Evolutionary conservation across 2,888 invertebrate genomes (phyloP), one percentile per base, ranked within the genome.

Genomic region (Brenthis hecate): DNA sequence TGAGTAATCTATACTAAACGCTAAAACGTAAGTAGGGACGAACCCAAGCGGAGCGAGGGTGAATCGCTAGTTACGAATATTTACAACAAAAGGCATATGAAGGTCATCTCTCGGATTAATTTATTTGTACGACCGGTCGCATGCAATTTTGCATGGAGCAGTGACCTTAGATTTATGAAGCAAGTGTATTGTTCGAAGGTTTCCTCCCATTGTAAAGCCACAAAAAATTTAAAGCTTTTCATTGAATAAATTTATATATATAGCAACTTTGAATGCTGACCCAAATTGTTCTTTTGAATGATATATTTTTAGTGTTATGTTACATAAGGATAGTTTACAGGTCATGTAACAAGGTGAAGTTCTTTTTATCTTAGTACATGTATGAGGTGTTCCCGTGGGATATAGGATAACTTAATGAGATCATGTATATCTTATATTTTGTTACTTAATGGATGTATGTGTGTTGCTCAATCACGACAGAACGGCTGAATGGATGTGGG

Each of bases 101-200:
- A 70, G 70, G 70, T 70, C 70, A 66, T 14, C 23, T 58, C 48
- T 55, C 48, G 66, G 69, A 66, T 55, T 65, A 72, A 71, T 72
- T 68, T 56, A 70, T 66, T 62, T 65, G 57, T 53, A 50, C 60
- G 64, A 13, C 53, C 65, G 43, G 67, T 61, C 55, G 64, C 57
- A 64, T 69, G 71, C 73, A 74, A 51, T 71, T 69, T 67, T 57
- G 54, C 60, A 66, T 43, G 61, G 73, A 68, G 69, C 73, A 71
- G 19, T 56, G 72, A 72, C 70, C 72, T 72, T 55, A 66, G 55
- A 6, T 57, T 56, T 64, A 60, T 60, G 50, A 50, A n/a, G n/a
- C 28, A 48, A 60, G 48, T 60, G 48, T 57, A 32, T 56, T 55
- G n/a, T 64, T n/a, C 50, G 23, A 43, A 28, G 48, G 8, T 16